Percentiles rank a stretch among this genome's conserved stretches.
Evolutionary conservation across 2,113 vertebrate species (phyloP).

Genomic region (Hemiprocne comata): DNA sequence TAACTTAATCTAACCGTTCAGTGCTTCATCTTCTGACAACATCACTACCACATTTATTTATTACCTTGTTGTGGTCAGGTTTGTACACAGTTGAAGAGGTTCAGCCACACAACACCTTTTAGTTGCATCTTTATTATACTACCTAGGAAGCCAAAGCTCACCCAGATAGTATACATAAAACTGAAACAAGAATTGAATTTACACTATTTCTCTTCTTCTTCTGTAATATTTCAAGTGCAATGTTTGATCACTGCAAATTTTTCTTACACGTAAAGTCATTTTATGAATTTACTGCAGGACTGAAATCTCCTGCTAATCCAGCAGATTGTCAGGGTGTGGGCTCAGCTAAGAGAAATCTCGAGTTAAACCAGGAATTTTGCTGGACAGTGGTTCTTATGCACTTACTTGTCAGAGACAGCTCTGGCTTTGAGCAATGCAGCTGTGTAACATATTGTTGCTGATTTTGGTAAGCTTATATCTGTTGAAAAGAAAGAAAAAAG

Average conservation of each 20-base stretch:
- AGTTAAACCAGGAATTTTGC: constrained; percentile 39
- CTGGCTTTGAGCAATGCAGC: constrained; percentile 97
- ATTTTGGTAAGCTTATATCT: constrained; percentile 99
- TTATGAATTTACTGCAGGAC: not conserved
- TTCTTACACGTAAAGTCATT: not conserved
- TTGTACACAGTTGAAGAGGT: constrained; percentile 11
- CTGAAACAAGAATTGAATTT: not conserved
- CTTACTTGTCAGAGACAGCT: constrained; percentile 99
- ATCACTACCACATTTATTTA: not conserved
- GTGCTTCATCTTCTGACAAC: not conserved
- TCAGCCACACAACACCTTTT: constrained; percentile 52
- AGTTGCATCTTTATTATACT: constrained; percentile 14
- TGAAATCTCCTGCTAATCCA: constrained; percentile 27
- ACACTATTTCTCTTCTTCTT: constrained; percentile 35
- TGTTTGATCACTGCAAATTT: not conserved
- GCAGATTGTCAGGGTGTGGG: constrained; percentile 53
- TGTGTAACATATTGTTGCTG: constrained; percentile 99
- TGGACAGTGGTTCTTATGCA: constrained; percentile 54
- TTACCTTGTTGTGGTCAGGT: constrained; percentile 28
- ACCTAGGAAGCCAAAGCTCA: constrained; percentile 39
- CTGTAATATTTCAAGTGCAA: not conserved
- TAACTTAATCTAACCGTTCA: no score
- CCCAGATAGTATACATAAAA: constrained; percentile 35
- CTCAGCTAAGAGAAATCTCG: constrained; percentile 52
- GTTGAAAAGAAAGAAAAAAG: constrained; percentile 70